Base-by-base conservation (phyloP, 2,888 invertebrate species). In the Craniophora ligustri region DNA sequence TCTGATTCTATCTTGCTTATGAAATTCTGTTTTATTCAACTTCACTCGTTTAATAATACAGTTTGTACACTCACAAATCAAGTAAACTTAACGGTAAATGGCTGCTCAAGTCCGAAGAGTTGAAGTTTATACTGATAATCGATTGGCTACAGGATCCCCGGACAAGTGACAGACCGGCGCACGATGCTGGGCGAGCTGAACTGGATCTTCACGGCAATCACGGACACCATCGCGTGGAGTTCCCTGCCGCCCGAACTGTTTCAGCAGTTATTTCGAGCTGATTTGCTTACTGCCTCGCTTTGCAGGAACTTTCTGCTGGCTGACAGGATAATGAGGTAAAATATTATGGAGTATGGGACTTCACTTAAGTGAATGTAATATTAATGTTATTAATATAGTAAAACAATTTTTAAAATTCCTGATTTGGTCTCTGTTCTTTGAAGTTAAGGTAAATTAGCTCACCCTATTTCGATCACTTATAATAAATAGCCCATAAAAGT, bases 191-290 rank as follows among this genome's bases (percentile, higher is more conserved):
- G 99, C 39, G 99, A 99, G 93, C 94, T 99, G 57, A 99, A 99
- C 94, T 99, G 99, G 99, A 99, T 99, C 84, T 99, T 99, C 93
- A 99, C 99, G 2, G 99, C 99, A 35, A 99, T 99, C 75, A 99
- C 99, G 0, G 99, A 99, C 88, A 99, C 99, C 7, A 99, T 99
- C 82, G 99, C 99, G 0, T 99, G 99, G 99, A 99, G 99, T 86
- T 97, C 97, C 32, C 94, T 99, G 76, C 98, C 99, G 3, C 95
- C 97, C 88, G 99, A 99, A 75, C 93, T 98, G 75, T 99, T 99
- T 92, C 99, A 99, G 93, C 97, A 97, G 86, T 93, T 99, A 70
- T 99, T 99, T 89, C 95, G 99, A 16, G 99, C 99, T 87, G 99
- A 99, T 90, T 94, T 99, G 71, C 95, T 99, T 47, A 99, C 99